Evolutionary conservation across 2,797 vertebrate genomes (phyloP).

Genomic region (Ibycter americanus): DNA sequence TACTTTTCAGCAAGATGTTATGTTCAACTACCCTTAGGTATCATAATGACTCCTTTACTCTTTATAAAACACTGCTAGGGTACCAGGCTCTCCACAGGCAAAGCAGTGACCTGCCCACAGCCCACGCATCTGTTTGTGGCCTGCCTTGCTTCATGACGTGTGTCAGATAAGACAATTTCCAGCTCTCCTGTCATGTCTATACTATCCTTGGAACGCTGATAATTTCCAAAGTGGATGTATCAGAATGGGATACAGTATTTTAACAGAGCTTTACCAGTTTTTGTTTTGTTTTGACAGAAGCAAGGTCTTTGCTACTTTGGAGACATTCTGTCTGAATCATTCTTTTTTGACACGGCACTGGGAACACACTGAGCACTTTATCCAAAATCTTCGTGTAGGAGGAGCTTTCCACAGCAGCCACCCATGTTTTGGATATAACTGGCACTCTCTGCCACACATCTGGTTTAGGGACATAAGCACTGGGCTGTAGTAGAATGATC

Average conservation of each 20-base stretch:
- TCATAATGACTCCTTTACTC: background rate
- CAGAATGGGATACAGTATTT: background rate
- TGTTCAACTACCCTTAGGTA: background rate
- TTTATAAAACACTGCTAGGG: background rate
- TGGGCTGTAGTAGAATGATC: background rate
- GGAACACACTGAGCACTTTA: background rate
- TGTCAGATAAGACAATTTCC: background rate
- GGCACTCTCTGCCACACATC: background rate
- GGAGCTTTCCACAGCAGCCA: background rate
- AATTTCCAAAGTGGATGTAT: background rate
- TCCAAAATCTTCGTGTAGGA: background rate
- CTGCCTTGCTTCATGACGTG: background rate
- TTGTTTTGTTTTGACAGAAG: background rate
- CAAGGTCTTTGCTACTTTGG: background rate
- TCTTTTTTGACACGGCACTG: background rate
- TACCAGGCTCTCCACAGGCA: background rate
- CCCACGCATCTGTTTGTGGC: rapidly evolving
- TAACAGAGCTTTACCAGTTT: background rate
- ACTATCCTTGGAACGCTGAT: background rate
- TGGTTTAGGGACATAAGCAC: background rate
- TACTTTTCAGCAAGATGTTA: background rate
- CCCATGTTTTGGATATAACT: background rate
- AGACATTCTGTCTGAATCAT: background rate
- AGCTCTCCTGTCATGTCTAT: background rate
- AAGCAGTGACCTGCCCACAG: background rate